Evolutionary conservation across 2,888 invertebrate genomes (phyloP), one percentile per base, ranked within the genome.

Genomic region (Trichogramma dendrolimi): DNA sequence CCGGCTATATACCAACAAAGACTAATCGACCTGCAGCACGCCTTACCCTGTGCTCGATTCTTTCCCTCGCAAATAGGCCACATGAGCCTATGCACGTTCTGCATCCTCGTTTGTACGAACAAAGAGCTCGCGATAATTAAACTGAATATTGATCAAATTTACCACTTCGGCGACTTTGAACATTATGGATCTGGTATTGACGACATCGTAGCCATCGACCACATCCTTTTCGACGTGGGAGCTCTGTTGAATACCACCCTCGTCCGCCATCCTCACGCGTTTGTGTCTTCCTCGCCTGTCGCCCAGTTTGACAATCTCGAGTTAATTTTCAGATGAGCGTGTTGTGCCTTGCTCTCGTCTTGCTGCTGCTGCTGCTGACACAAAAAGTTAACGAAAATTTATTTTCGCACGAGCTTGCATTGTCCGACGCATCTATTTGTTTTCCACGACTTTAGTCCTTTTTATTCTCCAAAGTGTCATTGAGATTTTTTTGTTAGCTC

Each of bases 101-200:
- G 38, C 10, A 46, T 46, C 11, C 11, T 11, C 11, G 2, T 8
- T 46, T 46, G 8, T 8, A 46, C 11, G 11, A 46, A 8, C 10
- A 41, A 41, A 8, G 40, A 5, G 39, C 27, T 52, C 46, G 27
- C 27, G 27, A 27, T 27, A 27, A 27, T 27, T 27, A 27, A 27
- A 27, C 4, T 46, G 50, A 44, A 27, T 52, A 44, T 10, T 4
- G 40, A 47, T 46, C 44, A 39, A 44, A 41, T 80, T 83, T 73
- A 88, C 89, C 81, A 88, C 76, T 79, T 89, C 86, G 7, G 84
- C 68, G 44, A 83, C 76, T 75, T 87, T 85, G 6, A 86, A 78
- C 1, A 84, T 81, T 52, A 86, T 76, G 62, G 85, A 85, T 82
- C 86, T 64, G 42, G 66, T 67, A 56, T 65, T 53, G 7, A 71